Evolutionary conservation across 2,113 vertebrate genomes (phyloP).

Genomic region (Labrus mixtus): DNA sequence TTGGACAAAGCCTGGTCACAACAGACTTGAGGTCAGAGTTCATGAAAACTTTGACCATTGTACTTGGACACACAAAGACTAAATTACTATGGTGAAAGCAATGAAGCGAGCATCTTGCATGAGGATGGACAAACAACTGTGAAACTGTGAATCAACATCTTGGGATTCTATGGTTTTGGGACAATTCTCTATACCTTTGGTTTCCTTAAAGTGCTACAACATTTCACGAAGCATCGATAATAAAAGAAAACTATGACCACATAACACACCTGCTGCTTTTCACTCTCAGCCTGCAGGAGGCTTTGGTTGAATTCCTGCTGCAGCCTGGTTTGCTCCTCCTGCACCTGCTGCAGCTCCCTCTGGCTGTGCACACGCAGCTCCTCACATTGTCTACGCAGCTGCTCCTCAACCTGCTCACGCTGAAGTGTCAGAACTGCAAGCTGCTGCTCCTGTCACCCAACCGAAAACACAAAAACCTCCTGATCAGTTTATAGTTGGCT

Average conservation of each 20-base stretch:
- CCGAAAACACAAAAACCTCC: constrained; percentile 15
- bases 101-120: not conserved
- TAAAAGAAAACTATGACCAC: constrained; percentile 1
- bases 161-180: not conserved
- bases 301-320: constrained; percentile 79
- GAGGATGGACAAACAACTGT: not conserved
- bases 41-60: not conserved
- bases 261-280: constrained; percentile 75
- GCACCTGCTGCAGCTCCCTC: constrained; percentile 81
- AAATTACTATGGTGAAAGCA: not conserved
- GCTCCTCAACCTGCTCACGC: constrained; percentile 67
- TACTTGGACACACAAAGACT: not conserved
- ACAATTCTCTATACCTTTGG: not conserved
- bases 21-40: not conserved
- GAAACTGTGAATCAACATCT: not conserved
- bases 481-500: not conserved
- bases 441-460: constrained; percentile 77
- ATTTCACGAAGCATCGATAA: not conserved
- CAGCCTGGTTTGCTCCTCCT: constrained; percentile 78
- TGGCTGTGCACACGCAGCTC: constrained; percentile 65
- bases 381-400: constrained; percentile 77
- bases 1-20: constrained; percentile 82
- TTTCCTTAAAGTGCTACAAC: not conserved
- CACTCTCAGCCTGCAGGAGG: constrained; percentile 82
- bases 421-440: constrained; percentile 64